These are phyloP conservation scores for Plecotus auritus DNA, from an alignment of 2,113 vertebrate species.

Conservation along the genomic window DNA sequence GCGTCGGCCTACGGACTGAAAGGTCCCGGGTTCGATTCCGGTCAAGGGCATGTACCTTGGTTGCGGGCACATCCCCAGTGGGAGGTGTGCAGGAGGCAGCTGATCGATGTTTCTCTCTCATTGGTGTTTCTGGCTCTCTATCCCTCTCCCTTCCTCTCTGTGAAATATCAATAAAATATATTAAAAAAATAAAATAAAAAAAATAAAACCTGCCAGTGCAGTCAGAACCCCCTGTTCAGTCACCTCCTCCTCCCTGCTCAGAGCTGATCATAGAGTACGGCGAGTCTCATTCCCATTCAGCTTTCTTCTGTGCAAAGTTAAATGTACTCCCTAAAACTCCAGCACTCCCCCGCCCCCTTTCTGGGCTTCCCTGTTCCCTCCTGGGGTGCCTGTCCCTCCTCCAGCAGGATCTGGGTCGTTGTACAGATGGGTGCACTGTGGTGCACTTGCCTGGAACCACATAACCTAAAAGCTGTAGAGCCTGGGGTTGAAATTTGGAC, in stretches of 20 bases:
- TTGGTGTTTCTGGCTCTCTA: too few species aligned
- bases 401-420: accelerated
- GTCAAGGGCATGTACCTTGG: too few species aligned
- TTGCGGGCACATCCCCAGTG: too few species aligned
- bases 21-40: too few species aligned
- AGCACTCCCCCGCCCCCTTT: too few species aligned
- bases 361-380: background rate
- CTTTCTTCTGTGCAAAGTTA: background rate
- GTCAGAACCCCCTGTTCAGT: background rate
- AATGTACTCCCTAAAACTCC: background rate
- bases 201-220: background rate
- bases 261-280: background rate
- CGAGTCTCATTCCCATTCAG: background rate
- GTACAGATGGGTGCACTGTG: background rate
- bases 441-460: background rate
- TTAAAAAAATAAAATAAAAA: background rate
- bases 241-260: background rate
- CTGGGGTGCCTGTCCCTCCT: background rate
- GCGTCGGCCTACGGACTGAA: too few species aligned
- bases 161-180: too few species aligned
- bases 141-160: too few species aligned
- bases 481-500: background rate
- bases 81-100: too few species aligned
- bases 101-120: too few species aligned
- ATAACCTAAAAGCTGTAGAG: background rate